Evolutionary conservation across 2,888 invertebrate genomes (phyloP).

Genomic region (Coelopa pilipes): DNA sequence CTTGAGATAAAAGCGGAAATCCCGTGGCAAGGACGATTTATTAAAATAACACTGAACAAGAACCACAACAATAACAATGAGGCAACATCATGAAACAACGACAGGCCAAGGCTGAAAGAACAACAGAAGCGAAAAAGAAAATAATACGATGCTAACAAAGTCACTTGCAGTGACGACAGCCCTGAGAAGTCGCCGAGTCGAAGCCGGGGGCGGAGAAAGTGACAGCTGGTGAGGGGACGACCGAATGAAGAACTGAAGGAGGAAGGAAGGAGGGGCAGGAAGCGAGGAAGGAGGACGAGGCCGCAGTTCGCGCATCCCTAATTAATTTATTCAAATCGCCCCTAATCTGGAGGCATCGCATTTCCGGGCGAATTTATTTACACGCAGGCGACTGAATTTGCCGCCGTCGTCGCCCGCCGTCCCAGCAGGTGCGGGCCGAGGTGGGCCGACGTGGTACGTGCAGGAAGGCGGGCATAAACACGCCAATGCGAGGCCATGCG

Average conservation of each 20-base stretch:
- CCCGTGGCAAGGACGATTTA: not conserved
- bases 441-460: no score
- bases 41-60: conserved; percentile 6
- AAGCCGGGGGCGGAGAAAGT: no score
- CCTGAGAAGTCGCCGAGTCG: no score
- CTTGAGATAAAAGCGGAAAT: conserved; percentile 22
- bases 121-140: not conserved
- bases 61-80: not conserved
- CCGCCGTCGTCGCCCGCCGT: no score
- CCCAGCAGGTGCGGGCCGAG: no score
- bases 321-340: conserved; percentile 46
- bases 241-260: no score
- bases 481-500: not conserved
- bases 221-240: no score
- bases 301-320: conserved; percentile 38
- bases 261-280: not conserved
- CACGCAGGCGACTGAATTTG: not conserved
- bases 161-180: not conserved
- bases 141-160: not conserved
- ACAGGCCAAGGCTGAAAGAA: not conserved
- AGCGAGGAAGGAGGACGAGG: conserved; percentile 5
- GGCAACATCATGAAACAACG: not conserved
- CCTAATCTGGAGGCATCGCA: conserved; percentile 40
- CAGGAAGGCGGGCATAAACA: no score
- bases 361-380: conserved; percentile 23